Percentiles rank a stretch among this genome's conserved stretches.
These are phyloP conservation scores for Silurus lanzhouensis DNA, from an alignment of 2,797 vertebrate genomes.

Conservation along the genomic window DNA sequence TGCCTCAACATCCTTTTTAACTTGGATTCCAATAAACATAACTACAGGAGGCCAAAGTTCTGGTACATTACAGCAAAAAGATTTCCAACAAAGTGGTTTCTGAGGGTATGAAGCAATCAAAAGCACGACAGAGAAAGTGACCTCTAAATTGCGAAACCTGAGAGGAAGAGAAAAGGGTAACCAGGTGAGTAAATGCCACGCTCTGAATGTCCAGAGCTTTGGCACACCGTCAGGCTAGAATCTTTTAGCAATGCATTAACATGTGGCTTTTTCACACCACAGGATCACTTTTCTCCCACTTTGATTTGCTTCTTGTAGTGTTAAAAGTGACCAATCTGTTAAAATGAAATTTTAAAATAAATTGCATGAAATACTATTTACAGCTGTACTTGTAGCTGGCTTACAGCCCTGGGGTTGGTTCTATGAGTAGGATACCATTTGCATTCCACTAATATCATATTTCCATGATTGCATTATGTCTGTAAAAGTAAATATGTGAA, in stretches of 20 bases:
- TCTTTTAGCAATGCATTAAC: conserved; percentile 27
- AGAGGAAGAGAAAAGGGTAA: conserved; percentile 11
- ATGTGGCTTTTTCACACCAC: conserved; percentile 25
- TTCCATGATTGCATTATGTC: not conserved
- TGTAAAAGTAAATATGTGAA: not conserved
- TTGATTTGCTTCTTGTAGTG: conserved; percentile 13
- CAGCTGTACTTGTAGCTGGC: not conserved
- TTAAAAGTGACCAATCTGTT: not conserved
- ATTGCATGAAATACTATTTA: not conserved
- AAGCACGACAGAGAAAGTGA: not conserved
- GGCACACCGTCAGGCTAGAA: not conserved
- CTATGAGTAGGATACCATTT: not conserved
- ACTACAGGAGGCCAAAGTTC: not conserved
- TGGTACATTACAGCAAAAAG: no score
- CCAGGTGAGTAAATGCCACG: conserved; percentile 15
- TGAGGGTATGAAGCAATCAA: not conserved
- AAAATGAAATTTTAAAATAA: not conserved
- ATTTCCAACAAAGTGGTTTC: not conserved
- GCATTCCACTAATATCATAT: not conserved
- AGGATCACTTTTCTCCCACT: not conserved
- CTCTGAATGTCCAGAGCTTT: not conserved
- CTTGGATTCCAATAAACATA: not conserved
- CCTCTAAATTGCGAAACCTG: conserved; percentile 16
- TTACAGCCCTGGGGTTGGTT: not conserved
- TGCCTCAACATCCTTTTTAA: not conserved